A percentile compares a stretch with the other conserved stretches of the same genome.
These are phyloP conservation scores for Drosophila trichaetosa DNA, from an alignment of 2,888 invertebrate species.

Conservation along the genomic window DNA sequence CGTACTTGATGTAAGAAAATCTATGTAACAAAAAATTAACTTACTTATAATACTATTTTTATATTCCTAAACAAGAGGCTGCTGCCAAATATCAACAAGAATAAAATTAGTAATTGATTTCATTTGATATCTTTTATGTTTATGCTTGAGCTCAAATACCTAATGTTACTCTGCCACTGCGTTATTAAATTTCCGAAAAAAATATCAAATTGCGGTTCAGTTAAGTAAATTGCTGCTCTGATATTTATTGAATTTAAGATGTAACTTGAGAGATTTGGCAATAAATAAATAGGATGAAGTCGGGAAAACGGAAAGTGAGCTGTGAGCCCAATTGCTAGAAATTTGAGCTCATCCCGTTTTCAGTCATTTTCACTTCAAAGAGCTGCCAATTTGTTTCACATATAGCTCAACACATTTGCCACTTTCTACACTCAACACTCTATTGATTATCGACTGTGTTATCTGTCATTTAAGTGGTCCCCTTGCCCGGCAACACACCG, in stretches of 20 bases:
- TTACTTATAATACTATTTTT: not conserved
- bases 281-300: constrained; percentile 17
- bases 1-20: not conserved
- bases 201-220: constrained; percentile 50
- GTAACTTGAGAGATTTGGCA: constrained; percentile 35
- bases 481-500: constrained; percentile 10
- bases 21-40: not conserved
- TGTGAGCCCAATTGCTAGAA: constrained; percentile 15
- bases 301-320: not conserved
- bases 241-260: constrained; percentile 72
- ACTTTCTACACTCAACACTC: constrained; percentile 20
- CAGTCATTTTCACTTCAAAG: constrained; percentile 40
- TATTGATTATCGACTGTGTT: constrained; percentile 67
- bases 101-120: not conserved
- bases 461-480: constrained; percentile 66
- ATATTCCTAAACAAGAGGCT: not conserved
- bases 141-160: constrained; percentile 14
- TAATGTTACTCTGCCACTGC: constrained; percentile 16
- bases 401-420: constrained; percentile 39
- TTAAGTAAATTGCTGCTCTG: constrained; percentile 34
- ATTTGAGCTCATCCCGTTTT: constrained; percentile 41
- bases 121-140: constrained; percentile 1
- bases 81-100: not conserved
- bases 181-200: constrained; percentile 27
- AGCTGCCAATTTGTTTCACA: constrained; percentile 42